Evolutionary conservation across 2,888 invertebrate species (phyloP).

Genomic region (Tachina grossa): DNA sequence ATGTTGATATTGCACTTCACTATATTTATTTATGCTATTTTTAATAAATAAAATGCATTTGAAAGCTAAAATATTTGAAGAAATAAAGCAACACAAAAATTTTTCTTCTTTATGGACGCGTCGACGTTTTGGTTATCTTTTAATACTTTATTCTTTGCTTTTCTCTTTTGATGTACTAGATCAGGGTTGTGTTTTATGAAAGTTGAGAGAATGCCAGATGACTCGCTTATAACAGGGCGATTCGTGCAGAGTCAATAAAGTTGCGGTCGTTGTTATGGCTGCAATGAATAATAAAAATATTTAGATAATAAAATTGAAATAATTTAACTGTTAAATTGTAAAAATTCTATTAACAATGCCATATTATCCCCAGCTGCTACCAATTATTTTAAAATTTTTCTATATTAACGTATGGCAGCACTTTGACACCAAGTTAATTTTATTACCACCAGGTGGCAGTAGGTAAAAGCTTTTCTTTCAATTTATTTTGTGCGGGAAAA

Average conservation of each 20-base stretch:
- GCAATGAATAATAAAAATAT: not conserved
- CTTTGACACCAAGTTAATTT: too few species aligned
- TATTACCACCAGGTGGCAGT: too few species aligned
- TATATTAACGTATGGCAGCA: too few species aligned
- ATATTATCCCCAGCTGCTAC: too few species aligned
- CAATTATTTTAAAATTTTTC: too few species aligned
- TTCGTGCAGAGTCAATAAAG: not conserved
- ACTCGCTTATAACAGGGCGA: not conserved
- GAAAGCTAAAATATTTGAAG: conserved; percentile 63
- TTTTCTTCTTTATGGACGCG: conserved; percentile 69
- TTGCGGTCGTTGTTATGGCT: not conserved
- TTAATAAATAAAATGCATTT: conserved; percentile 72
- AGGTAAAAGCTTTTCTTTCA: too few species aligned
- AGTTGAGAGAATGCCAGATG: conserved; percentile 41
- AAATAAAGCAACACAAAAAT: conserved; percentile 70
- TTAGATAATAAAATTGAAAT: too few species aligned
- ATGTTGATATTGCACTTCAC: conserved; percentile 64
- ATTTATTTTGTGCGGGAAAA: too few species aligned
- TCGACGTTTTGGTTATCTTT: conserved; percentile 72
- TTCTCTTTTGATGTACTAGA: conserved; percentile 49
- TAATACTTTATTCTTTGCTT: conserved; percentile 46
- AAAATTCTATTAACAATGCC: too few species aligned
- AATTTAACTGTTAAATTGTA: too few species aligned
- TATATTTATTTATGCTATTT: conserved; percentile 54
- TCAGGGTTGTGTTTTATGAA: conserved; percentile 33